Base-by-base conservation (phyloP, 2,888 invertebrate genomes). In the Keiferia lycopersicella region DNA sequence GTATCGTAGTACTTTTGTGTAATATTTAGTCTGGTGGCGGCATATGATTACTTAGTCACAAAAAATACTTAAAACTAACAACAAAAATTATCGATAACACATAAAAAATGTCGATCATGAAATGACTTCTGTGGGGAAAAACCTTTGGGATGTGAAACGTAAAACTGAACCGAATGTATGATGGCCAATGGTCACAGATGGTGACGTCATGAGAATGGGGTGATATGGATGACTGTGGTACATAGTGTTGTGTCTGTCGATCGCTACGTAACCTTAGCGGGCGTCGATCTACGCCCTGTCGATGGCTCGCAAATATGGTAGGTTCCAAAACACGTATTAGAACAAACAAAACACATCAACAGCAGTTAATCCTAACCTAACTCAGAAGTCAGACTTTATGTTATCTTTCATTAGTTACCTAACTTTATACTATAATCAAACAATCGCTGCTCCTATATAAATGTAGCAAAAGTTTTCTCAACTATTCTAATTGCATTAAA, bases 41-140 rank as follows among this genome's bases (percentile, higher is more conserved):
- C 83, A 79, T 84, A 76, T 82, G 85, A 73, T 88, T 79, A 81
- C 85, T 85, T 79, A 71, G 66, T 69, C 80, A 78, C 73, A 78
- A 71, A 50, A 45, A 69, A 81, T 75, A 76, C 87, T 89, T 87
- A 89, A 76, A 83, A 77, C 85, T 84, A 81, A 73, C 82, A 80
- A 87, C 79, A 83, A 82, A 81, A 79, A 82, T 81, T 79, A 80
- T 84, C 79, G 78, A 73, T 81, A 83, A 86, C 84, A 85, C 80
- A 82, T 81, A 86, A 84, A 83, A 83, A 84, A 86, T 83, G 81
- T 86, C 82, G 78, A 85, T 80, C 74, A 86, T 90, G 88, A 79
- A 77, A 86, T 90, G 87, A 83, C 79, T 72, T 81, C 79, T 74
- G 79, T 71, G 72, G 73, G 76, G 73, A 77, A 78, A 71, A 66